These are phyloP conservation scores for Stichodactyla mertensii DNA, from an alignment of 64 coral and sea anemone genomes.

Conservation along the genomic window DNA sequence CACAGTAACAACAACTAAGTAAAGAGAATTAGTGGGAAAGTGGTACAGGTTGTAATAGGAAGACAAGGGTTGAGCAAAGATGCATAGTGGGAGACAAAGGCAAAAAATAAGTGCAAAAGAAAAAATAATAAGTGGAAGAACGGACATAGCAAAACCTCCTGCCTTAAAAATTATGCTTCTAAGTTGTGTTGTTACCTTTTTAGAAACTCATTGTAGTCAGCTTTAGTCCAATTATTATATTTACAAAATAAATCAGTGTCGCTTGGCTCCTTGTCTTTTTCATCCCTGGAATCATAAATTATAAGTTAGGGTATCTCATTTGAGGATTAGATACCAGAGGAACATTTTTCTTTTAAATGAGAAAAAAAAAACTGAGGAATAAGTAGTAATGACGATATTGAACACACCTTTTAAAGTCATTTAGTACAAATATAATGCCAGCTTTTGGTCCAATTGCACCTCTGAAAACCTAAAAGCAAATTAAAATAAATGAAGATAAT, in stretches of 20 bases:
- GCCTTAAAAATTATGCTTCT: not conserved
- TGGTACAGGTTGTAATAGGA: no score
- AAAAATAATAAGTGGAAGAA: not conserved
- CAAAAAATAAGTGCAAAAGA: not conserved
- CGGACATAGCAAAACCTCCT: not conserved
- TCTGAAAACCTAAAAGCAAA: conserved; percentile 52
- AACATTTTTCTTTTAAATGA: no score
- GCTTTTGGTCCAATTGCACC: conserved; percentile 81
- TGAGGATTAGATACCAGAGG: no score
- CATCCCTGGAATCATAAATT: conserved; percentile 43
- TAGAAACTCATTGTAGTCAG: conserved; percentile 53
- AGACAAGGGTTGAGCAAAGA: no score
- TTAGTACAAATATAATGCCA: conserved; percentile 86
- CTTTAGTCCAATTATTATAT: conserved; percentile 90
- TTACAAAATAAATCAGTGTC: conserved; percentile 67
- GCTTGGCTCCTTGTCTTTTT: conserved; percentile 69
- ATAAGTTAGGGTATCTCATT: not conserved
- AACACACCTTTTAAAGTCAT: conserved; percentile 39
- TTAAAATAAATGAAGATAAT: not conserved
- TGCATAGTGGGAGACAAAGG: no score
- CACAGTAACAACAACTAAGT: no score
- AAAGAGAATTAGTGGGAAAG: no score
- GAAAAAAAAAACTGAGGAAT: no score
- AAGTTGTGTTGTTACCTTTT: conserved; percentile 40
- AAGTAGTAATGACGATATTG: no score